Evolutionary conservation across 1,140 invertebrate genomes (phyloP), one percentile per base, ranked within the genome.

Genomic region (Ctenoplectra terminalis): DNA sequence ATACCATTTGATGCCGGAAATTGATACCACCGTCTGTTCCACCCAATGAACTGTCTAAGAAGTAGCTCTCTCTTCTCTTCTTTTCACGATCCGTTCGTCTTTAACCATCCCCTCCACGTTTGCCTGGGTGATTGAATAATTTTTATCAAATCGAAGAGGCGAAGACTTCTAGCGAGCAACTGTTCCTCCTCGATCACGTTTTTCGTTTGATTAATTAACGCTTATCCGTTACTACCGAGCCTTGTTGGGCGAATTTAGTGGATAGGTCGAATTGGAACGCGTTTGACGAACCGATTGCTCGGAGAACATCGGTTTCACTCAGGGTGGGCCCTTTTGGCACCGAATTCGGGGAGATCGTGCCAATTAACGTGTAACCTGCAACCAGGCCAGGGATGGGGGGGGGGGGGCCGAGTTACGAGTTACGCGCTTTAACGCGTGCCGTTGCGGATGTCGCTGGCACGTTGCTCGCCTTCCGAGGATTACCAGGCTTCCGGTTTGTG

Each of bases 301-400:
- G 37, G 17, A 23, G 17, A 66, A 40, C 20, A 23, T 4, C 15
- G 17, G 31, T 50, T 7, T 31, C n/a, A 9, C 43, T 26, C 20
- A 20, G n/a, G 13, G 26, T 7, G 26, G 26, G 13, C 31, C 37
- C 43, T 48, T 66, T 85, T 82, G 83, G 72, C 79, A 66, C 70
- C 52, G 56, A 71, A 60, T 60, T 31, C 54, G 13, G 34, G 48
- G 50, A 74, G 76, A 76, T 85, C 78, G 72, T 73, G 84, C 83
- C 83, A 86, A 85, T 86, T 86, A 86, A 46, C 71, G 67, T 82
- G 72, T 74, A 76, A 70, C 15, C 29, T 15, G 52, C 20, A 40
- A 9, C 40, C 23, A 50, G 31, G n/a, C n/a, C n/a, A n/a, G n/a
- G n/a, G n/a, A n/a, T n/a, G n/a, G 43, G 29, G n/a, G 43, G 79